Percentiles rank a stretch among this genome's conserved stretches.
Evolutionary conservation across 1,140 invertebrate genomes (phyloP).

Genomic region (Papilio xuthus): DNA sequence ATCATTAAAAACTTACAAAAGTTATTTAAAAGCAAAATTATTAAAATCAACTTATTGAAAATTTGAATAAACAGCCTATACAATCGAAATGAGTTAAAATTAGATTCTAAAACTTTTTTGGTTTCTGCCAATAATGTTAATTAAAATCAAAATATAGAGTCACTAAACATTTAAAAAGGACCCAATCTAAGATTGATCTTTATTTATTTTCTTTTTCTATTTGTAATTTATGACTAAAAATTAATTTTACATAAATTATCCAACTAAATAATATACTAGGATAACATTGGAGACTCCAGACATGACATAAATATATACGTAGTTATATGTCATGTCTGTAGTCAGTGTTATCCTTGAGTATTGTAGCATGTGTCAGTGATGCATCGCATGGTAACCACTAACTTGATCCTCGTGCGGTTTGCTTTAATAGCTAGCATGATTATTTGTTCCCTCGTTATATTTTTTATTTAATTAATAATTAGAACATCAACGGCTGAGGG

Average conservation of each 20-base stretch:
- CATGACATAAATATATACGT: too few relatives aligned
- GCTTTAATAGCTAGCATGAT: conserved; percentile 35
- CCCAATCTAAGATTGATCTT: neutral
- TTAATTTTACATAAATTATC: neutral
- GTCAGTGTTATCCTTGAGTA: neutral
- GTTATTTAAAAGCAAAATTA: neutral
- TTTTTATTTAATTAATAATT: conserved; percentile 22
- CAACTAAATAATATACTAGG: neutral
- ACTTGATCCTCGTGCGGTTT: conserved; percentile 32
- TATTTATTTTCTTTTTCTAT: neutral
- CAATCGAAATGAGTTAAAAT: too few relatives aligned
- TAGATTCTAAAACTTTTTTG: too few relatives aligned
- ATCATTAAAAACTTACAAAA: neutral
- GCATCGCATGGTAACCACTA: conserved; percentile 28
- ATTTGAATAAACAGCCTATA: too few relatives aligned
- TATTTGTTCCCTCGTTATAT: conserved; percentile 4
- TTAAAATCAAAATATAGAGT: neutral
- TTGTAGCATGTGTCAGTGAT: conserved; percentile 4
- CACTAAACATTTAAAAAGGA: neutral
- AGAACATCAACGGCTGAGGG: too few relatives aligned
- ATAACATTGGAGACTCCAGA: too few relatives aligned
- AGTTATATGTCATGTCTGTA: neutral
- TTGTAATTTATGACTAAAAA: neutral
- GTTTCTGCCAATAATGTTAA: too few relatives aligned
- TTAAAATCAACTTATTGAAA: too few relatives aligned